Conservation (phyloP, 2,113 vertebrate species). For the Petromus typicus region DNA sequence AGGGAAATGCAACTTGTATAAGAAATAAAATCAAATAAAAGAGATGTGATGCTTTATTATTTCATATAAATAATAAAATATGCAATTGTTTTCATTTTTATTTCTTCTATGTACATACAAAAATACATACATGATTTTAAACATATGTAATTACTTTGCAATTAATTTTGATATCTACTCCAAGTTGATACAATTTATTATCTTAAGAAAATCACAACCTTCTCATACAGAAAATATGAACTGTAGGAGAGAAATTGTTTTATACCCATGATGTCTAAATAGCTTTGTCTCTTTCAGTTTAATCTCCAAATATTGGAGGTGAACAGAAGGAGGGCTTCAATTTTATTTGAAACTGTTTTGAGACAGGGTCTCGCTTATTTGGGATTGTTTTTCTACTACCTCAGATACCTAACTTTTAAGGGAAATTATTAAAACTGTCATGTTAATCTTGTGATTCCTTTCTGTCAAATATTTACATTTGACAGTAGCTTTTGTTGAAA, state of each 20-base stretch:
- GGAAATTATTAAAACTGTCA: neutral
- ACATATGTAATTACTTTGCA: neutral
- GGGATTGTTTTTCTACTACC: neutral
- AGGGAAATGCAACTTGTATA: neutral
- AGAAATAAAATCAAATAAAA: neutral
- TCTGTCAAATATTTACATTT: conserved; percentile 27
- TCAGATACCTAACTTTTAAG: conserved; percentile 11
- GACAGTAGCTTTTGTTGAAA: conserved; percentile 27
- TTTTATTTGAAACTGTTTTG: neutral
- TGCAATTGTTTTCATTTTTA: neutral
- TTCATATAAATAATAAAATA: neutral
- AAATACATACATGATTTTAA: neutral
- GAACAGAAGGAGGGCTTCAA: neutral
- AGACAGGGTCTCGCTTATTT: no score
- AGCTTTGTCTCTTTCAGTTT: neutral
- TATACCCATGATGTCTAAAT: neutral
- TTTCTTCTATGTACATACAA: neutral
- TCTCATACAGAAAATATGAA: neutral
- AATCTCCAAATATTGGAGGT: neutral
- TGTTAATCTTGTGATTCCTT: neutral
- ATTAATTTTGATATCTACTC: neutral
- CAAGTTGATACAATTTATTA: neutral
- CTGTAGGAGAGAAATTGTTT: neutral
- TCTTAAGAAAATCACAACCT: neutral
- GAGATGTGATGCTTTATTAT: neutral